A percentile compares a stretch with the other conserved stretches of the same genome.
These are phyloP conservation scores for Tringa solitaria DNA, from an alignment of 2,113 vertebrate species.

Conservation along the genomic window DNA sequence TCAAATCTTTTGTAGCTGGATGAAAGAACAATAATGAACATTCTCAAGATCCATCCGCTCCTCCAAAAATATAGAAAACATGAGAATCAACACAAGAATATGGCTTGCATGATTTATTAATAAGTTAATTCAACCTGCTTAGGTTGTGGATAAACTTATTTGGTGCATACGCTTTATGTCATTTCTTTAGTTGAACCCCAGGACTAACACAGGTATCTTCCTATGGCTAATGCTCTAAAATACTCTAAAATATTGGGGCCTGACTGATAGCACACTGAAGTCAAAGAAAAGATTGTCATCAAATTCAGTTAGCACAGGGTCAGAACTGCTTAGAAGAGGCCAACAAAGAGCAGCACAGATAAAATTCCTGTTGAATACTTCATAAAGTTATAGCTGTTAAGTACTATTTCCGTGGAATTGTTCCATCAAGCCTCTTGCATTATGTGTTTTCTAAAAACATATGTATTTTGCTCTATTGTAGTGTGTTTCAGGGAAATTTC, in stretches of 20 bases:
- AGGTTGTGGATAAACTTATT: not conserved
- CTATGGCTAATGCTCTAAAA: not conserved
- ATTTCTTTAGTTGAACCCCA: not conserved
- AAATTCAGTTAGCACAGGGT: not conserved
- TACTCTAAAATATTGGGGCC: not conserved
- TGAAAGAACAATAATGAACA: not conserved
- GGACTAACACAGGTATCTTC: not conserved
- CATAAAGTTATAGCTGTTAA: not conserved
- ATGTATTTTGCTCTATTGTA: not conserved
- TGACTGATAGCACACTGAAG: not conserved
- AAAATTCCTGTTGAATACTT: not conserved
- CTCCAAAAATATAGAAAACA: not conserved
- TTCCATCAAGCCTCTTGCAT: not conserved
- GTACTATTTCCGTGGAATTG: not conserved
- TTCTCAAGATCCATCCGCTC: not conserved
- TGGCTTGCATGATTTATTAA: not conserved
- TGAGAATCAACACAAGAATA: not conserved
- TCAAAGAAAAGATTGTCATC: not conserved
- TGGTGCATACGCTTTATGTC: not conserved
- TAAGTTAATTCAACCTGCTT: not conserved
- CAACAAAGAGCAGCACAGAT: not conserved
- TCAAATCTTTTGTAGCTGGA: not conserved
- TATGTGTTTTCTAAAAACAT: not conserved
- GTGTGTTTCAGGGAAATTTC: not conserved
- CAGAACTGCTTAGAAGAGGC: not conserved